Conservation (phyloP, 2,113 vertebrate genomes). For the Ancistrus triradiatus region DNA sequence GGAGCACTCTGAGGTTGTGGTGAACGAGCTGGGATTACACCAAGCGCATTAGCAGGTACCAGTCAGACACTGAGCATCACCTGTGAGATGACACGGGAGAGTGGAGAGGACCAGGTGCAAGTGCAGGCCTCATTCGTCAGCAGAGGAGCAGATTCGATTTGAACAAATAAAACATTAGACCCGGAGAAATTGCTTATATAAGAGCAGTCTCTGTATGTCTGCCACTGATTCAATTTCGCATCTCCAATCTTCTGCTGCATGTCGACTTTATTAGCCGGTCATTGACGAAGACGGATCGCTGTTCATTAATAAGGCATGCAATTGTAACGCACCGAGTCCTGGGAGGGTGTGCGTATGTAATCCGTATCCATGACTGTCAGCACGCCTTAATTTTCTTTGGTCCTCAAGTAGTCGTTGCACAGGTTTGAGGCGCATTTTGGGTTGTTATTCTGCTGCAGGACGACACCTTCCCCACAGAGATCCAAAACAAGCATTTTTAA, state of each 20-base stretch:
- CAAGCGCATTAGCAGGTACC: background rate
- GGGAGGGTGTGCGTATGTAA: too few species aligned
- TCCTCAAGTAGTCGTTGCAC: too few species aligned
- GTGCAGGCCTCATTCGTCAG: slow-evolving; percentile 32
- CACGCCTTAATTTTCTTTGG: too few species aligned
- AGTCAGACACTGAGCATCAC: background rate
- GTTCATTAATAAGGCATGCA: too few species aligned
- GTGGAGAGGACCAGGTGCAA: background rate
- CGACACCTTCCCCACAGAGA: too few species aligned
- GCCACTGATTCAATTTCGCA: background rate
- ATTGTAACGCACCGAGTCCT: too few species aligned
- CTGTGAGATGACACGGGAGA: slow-evolving; percentile 12
- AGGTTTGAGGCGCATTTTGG: too few species aligned
- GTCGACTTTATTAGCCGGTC: slow-evolving; percentile 28
- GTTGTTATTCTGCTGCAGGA: too few species aligned
- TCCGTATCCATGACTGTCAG: too few species aligned
- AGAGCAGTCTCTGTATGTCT: background rate
- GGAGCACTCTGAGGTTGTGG: too few species aligned
- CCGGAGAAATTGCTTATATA: background rate
- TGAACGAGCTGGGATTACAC: background rate
- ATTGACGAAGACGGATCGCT: too few species aligned
- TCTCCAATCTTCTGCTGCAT: slow-evolving; percentile 1
- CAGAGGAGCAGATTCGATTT: slow-evolving; percentile 19
- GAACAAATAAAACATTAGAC: slow-evolving; percentile 29
- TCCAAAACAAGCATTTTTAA: too few species aligned